Evolutionary conservation across 2,113 vertebrate genomes (phyloP).

Genomic region (Cyprinodon tularosa): DNA sequence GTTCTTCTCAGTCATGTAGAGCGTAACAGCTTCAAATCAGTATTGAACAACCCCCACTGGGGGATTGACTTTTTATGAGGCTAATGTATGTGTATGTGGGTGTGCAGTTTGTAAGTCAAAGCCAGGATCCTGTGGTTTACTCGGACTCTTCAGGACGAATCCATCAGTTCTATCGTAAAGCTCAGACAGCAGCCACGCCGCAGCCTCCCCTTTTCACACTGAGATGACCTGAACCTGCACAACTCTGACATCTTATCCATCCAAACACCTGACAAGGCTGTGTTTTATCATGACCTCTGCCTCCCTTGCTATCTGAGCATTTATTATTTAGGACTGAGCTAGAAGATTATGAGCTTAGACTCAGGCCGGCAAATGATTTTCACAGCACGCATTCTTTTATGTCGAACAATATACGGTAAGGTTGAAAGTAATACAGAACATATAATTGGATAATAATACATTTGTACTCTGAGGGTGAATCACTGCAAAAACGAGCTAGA

Average conservation of each 20-base stretch:
- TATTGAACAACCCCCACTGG: conserved; percentile 43
- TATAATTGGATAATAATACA: background rate
- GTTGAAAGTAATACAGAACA: conserved; percentile 19
- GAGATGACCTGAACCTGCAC: conserved; percentile 47
- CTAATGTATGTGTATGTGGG: background rate
- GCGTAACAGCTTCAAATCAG: conserved; percentile 34
- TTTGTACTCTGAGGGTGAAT: background rate
- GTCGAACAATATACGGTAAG: background rate
- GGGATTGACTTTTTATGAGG: conserved; percentile 57
- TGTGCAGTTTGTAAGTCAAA: conserved; percentile 17
- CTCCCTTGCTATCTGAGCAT: conserved; percentile 38
- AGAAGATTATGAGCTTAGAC: conserved; percentile 17
- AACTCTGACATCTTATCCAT: conserved; percentile 46
- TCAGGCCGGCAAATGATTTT: conserved; percentile 28
- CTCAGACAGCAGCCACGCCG: conserved; percentile 19
- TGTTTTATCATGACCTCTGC: conserved; percentile 30
- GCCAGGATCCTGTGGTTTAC: conserved; percentile 25
- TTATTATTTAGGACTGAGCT: conserved; percentile 52
- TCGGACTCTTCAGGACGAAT: conserved; percentile 35
- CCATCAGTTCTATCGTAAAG: conserved; percentile 37
- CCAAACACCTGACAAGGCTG: conserved; percentile 11
- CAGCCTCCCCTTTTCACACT: conserved; percentile 12
- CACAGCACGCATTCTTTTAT: conserved; percentile 19
- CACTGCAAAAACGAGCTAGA: no score
- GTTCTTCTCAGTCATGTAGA: conserved; percentile 31